Percentiles rank a stretch among this genome's conserved stretches.
Evolutionary conservation across 2,797 vertebrate genomes (phyloP).

Genomic region (Eulemur albifrons): DNA sequence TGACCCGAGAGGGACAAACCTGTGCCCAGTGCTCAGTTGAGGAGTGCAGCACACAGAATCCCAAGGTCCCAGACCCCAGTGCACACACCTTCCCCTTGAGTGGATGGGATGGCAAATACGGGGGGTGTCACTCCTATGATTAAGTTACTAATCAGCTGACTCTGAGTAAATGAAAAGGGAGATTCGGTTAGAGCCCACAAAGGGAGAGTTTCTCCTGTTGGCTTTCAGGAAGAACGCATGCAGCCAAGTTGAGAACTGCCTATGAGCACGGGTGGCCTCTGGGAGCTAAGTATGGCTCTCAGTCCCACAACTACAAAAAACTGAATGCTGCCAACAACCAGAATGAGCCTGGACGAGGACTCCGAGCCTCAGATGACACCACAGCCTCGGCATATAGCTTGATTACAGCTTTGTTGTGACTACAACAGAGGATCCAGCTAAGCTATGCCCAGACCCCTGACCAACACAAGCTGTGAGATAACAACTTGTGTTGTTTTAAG

Average conservation of each 20-base stretch:
- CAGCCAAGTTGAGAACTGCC: neutral
- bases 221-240: neutral
- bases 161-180: neutral
- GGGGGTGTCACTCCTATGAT: neutral
- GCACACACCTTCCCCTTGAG: rapidly evolving
- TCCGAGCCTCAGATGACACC: neutral
- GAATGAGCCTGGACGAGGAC: neutral
- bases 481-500: neutral
- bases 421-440: neutral
- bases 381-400: neutral
- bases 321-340: neutral
- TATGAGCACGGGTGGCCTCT: rapidly evolving
- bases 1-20: neutral
- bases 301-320: neutral
- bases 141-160: neutral
- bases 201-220: neutral
- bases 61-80: neutral
- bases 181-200: neutral
- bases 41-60: no score
- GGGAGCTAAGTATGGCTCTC: neutral
- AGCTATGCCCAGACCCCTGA: neutral
- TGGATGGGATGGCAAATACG: neutral
- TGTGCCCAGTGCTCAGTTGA: neutral
- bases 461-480: neutral
- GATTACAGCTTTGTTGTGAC: neutral